Base-by-base conservation (phyloP, 2,797 vertebrate species). In the Lagocephalus sceleratus region DNA sequence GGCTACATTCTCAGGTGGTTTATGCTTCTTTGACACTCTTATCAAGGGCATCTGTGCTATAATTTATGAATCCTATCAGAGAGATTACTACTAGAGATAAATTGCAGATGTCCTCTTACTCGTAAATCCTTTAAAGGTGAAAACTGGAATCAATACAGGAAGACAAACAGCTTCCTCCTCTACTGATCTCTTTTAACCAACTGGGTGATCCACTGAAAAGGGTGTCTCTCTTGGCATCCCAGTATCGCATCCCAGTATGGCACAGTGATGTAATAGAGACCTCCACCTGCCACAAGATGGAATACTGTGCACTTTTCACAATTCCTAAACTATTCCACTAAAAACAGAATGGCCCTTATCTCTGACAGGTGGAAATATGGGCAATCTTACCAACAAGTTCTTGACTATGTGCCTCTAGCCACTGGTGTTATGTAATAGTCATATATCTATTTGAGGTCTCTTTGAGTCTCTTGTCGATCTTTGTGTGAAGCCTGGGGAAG, bases 1-100 rank as follows among this genome's bases (percentile, higher is more conserved):
- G n/a, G 17, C 57, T 54, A 71, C 60, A 73, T 79, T 87, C n/a
- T 75, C 73, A 81, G 57, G 71, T 71, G 70, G 39, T 75, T 77
- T 60, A 73, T 62, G 57, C 14, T 35, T 35, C 32, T 76, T 72
- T 68, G 41, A 68, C 35, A 54, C 60, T 56, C 23, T 54, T 68
- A 68, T 76, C 63, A 69, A 52, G 21, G 48, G 42, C 69, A 76
- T 63, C 62, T 83, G 76, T 44, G 44, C 21, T 29, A 0, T 76
- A 65, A 82, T 86, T 81, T 85, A 82, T 72, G 62, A 65, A 10
- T 35, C 32, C 8, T 35, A 10, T 35, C 32, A 35, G 32, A 35
- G 12, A 35, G 32, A 35, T 42, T n/a, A 42, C 2, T 1, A 7
- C 40, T 42, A 6, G 17, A n/a, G 9, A 19, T n/a, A 42, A 42